Evolutionary conservation across 2,888 invertebrate species (phyloP), one percentile per base, ranked within the genome.

Genomic region (Andrena fulva): DNA sequence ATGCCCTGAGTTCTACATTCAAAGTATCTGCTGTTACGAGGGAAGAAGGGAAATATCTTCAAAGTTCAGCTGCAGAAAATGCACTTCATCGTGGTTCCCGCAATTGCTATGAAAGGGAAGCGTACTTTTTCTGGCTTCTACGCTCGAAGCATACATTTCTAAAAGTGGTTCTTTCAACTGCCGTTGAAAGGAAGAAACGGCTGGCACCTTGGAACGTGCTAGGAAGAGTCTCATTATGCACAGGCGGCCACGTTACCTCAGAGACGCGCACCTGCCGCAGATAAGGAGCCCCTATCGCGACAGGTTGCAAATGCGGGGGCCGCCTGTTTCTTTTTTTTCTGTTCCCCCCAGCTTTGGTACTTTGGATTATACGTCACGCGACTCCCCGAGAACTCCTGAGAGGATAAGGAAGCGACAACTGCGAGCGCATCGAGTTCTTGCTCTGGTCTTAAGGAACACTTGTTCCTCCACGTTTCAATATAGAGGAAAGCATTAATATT

Each of bases 241-340:
- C 72, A 78, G 84, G 86, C 80, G 82, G 87, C 87, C 86, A 89
- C 87, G 87, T 90, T 89, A 89, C 82, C 85, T 80, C 85, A 79
- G 81, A 87, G 81, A 64, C 66, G 84, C 81, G 79, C 90, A 90
- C 90, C 90, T 90, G 90, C 83, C 88, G 78, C 82, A 84, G 87
- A 89, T 89, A 88, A 88, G 80, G 64, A 63, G 81, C 71, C 60
- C 73, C 70, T 87, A 80, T 88, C 77, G 73, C 69, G 76, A 70
- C 80, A 82, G 82, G 85, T 80, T 80, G 82, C 82, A 52, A 85
- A 82, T 85, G 84, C 79, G 79, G 71, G 80, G 74, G 73, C 67
- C 29, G 27, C 59, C 54, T 56, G 54, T 62, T 75, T 64, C 59
- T 73, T 78, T 85, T 84, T 59, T 73, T 59, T 2, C 54, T 70